A percentile compares a stretch with the other conserved stretches of the same genome.
These are phyloP conservation scores for Polietes domitor DNA, from an alignment of 2,888 invertebrate genomes.

Conservation along the genomic window DNA sequence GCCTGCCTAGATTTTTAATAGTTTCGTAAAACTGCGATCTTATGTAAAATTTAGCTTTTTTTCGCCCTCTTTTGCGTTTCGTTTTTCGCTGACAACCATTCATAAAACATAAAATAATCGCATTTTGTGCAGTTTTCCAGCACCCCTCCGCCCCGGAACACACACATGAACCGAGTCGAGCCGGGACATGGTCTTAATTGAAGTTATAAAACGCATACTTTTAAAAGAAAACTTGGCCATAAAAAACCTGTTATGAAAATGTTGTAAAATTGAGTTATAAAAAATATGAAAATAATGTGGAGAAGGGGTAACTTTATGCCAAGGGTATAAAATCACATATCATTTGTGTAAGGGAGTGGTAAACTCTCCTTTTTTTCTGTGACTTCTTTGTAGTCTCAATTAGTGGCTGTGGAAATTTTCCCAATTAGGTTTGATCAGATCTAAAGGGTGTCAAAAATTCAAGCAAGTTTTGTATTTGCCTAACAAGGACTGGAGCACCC, in stretches of 20 bases:
- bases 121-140: neutral
- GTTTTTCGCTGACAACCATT: neutral
- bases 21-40: slow-evolving; percentile 38
- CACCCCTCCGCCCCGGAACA: neutral
- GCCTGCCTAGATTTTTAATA: slow-evolving; percentile 44
- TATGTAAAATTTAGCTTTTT: slow-evolving; percentile 35
- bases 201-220: neutral
- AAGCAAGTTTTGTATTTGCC: too few species aligned
- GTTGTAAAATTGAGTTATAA: neutral
- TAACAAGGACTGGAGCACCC: too few species aligned
- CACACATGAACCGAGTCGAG: neutral
- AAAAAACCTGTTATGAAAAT: slow-evolving; percentile 7
- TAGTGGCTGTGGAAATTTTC: too few species aligned
- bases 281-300: neutral
- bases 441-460: too few species aligned
- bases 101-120: neutral
- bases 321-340: too few species aligned
- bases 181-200: neutral
- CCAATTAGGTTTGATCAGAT: too few species aligned
- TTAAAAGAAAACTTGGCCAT: neutral
- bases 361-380: too few species aligned
- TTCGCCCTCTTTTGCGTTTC: neutral
- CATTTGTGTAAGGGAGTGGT: too few species aligned
- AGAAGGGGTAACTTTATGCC: too few species aligned
- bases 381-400: too few species aligned